Percentiles rank a stretch among this genome's conserved stretches.
Evolutionary conservation across 30 jellyfish, hydroid and myxozoan genomes (phyloP).

Genomic region (Sanderia malayensis): DNA sequence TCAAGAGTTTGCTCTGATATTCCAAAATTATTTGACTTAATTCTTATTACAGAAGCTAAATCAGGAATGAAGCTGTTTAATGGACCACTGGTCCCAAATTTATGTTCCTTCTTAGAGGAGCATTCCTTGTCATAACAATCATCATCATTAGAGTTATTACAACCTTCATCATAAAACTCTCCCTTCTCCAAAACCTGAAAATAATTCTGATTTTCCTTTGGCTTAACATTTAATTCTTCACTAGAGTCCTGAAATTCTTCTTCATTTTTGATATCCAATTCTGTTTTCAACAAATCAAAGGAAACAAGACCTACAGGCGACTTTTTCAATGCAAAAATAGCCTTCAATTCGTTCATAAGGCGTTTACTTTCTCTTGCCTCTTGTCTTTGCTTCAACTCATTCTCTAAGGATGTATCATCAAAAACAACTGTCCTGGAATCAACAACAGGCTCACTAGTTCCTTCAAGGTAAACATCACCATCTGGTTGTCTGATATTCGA

Average conservation of each 20-base stretch:
- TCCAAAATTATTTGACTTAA: background rate
- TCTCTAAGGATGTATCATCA: background rate
- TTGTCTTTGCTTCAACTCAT: conserved; percentile 4
- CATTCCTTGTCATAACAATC: background rate
- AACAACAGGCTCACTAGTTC: conserved; percentile 28
- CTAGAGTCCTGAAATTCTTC: conserved; percentile 1
- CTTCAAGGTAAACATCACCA: conserved; percentile 49
- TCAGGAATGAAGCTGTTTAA: background rate
- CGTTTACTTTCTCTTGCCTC: conserved; percentile 39
- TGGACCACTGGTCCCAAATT: background rate
- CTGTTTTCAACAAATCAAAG: conserved; percentile 32
- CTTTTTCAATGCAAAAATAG: conserved; percentile 31
- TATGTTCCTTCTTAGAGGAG: background rate
- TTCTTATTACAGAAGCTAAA: conserved; percentile 9
- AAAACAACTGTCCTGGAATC: background rate
- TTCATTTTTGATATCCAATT: background rate
- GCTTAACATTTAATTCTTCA: background rate
- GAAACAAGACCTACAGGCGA: conserved; percentile 55
- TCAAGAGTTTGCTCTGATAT: conserved; percentile 18
- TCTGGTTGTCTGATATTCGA: conserved; percentile 6
- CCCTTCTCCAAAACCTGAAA: background rate
- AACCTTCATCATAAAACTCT: background rate
- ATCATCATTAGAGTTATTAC: background rate
- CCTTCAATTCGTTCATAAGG: conserved; percentile 33
- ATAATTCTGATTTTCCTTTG: background rate